phyloP scores from a whole-genome alignment of 2,113 vertebrate genomes.

The Phodopus roborovskii region DNA sequence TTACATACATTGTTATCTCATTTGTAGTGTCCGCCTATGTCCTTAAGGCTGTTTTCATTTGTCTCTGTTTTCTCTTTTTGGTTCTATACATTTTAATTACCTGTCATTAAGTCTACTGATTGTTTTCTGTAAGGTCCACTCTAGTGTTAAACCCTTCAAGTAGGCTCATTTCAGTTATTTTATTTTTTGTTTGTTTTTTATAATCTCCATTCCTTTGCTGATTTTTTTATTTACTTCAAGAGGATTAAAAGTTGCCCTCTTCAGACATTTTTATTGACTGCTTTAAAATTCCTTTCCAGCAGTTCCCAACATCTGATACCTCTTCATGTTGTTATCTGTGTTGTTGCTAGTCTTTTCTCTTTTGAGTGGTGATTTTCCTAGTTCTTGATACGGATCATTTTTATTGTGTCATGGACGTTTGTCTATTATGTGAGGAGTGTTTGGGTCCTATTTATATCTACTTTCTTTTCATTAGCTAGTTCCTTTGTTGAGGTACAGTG shows the following conservation, averaged over 20 bases:
- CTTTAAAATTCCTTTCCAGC: constrained; percentile 31
- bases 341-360: constrained; percentile 4
- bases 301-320: constrained; percentile 6
- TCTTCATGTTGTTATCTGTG: not conserved
- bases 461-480: constrained; percentile 1
- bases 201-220: constrained; percentile 16
- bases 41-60: constrained; percentile 12
- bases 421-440: constrained; percentile 17
- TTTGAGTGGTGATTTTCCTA: not conserved
- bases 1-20: not conserved
- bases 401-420: not conserved
- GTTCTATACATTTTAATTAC: constrained; percentile 26
- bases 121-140: constrained; percentile 7
- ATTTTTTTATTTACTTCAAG: constrained; percentile 21
- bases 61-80: constrained; percentile 10
- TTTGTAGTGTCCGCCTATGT: not conserved
- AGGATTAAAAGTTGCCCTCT: constrained; percentile 1
- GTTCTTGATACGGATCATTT: constrained; percentile 22
- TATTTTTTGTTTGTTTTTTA: constrained; percentile 17
- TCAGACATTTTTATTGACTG: not conserved
- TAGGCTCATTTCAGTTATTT: constrained; percentile 14
- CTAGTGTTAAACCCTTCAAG: not conserved
- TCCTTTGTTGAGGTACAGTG: not conserved
- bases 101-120: not conserved
- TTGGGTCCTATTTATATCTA: constrained; percentile 2